Evolutionary conservation across 2,113 vertebrate species (phyloP).

Genomic region (Mesoclemmys tuberculata): DNA sequence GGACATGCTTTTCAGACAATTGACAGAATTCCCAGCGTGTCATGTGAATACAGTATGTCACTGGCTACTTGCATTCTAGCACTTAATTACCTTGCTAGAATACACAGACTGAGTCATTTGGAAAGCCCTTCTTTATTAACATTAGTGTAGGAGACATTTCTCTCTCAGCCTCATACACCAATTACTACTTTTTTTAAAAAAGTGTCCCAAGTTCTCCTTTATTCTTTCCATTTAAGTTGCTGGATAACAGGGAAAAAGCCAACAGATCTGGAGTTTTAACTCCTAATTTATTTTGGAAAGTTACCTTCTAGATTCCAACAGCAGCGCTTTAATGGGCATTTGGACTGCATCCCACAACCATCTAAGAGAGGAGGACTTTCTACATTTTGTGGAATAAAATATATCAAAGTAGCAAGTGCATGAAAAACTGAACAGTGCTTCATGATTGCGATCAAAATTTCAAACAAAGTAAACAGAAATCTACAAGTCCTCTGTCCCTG

Average conservation of each 20-base stretch:
- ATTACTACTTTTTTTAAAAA: background rate
- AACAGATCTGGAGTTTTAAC: background rate
- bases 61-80: background rate
- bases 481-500: constrained; percentile 78
- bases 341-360: background rate
- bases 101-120: background rate
- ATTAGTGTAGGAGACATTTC: background rate
- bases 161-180: background rate
- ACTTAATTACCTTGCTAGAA: background rate
- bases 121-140: background rate
- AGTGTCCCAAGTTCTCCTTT: background rate
- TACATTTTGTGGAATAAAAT: background rate
- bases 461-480: accelerated
- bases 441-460: background rate
- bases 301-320: background rate
- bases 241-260: background rate
- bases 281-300: background rate
- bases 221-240: background rate
- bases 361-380: accelerated
- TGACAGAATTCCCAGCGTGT: background rate
- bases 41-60: background rate
- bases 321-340: background rate
- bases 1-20: accelerated
- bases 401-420: background rate
- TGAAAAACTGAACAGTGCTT: background rate